These are phyloP conservation scores for Psittacula cyanocephala DNA, from an alignment of 2,113 vertebrate genomes.

Conservation along the genomic window DNA sequence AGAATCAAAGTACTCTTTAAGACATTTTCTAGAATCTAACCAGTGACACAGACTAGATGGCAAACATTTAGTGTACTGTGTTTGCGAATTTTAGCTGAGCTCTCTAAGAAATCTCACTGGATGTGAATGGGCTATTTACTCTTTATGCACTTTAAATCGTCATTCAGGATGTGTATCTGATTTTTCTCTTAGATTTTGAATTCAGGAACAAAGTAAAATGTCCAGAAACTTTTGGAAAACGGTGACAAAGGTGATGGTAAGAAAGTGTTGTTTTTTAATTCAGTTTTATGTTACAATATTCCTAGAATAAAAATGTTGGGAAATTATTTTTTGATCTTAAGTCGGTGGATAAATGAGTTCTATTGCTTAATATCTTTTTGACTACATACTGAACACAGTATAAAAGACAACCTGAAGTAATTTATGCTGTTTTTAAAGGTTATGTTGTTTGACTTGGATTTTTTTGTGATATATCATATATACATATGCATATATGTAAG, in stretches of 20 bases:
- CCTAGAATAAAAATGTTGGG: background rate
- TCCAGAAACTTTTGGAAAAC: constrained; percentile 76
- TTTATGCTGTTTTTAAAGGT: background rate
- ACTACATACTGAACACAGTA: background rate
- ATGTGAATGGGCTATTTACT: background rate
- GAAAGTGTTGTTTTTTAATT: background rate
- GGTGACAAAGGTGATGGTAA: constrained; percentile 77
- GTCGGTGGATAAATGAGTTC: background rate
- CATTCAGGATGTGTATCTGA: background rate
- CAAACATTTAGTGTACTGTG: background rate
- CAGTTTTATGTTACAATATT: background rate
- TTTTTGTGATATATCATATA: background rate
- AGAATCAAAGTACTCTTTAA: constrained; percentile 55
- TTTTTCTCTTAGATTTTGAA: background rate
- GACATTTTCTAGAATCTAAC: constrained; percentile 2
- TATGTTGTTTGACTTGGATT: background rate
- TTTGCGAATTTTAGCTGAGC: constrained; percentile 27
- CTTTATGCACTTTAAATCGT: background rate
- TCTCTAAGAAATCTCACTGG: background rate
- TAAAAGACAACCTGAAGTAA: background rate
- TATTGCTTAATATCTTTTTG: background rate
- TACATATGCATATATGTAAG: background rate
- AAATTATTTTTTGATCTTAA: background rate
- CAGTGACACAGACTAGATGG: background rate
- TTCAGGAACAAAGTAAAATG: constrained; percentile 62